Base-by-base conservation (phyloP, 2,888 invertebrate genomes). In the Dolichomitus sp. region DNA sequence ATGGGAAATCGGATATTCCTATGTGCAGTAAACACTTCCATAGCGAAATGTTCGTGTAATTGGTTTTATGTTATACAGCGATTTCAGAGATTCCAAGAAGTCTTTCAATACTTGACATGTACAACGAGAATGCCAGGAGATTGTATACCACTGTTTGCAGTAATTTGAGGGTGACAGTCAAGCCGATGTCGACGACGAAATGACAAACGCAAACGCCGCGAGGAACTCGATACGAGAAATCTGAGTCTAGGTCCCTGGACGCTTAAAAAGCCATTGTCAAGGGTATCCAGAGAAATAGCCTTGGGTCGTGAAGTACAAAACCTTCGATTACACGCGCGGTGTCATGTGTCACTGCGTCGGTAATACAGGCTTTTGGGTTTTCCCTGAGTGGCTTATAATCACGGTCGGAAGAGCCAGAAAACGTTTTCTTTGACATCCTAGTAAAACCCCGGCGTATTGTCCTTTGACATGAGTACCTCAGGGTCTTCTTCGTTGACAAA, bases 141-240 rank as follows among this genome's bases (percentile, higher is more conserved):
- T 80, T 76, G 50, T 83, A 77, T 77, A 63, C 73, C 73, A 68
- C 66, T 72, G 69, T 80, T 82, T 69, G 80, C 40, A 48, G 73
- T 83, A 83, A 80, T 72, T 76, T 72, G 73, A 80, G 80, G 76
- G 73, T 50, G 80, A 80, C 76, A 73, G 76, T 73, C 61, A 66
- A 73, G 54, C 59, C 45, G 19, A 27, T 11, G 27, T n/a, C 57
- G 63, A 75, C 70, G 33, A 75, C 66, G 76, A 77, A 80, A 83
- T 80, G 83, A 74, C 83, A 83, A 83, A 80, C 54, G 80, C 69
- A 42, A 42, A 72, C 57, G 52, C 54, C 23, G 48, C 61, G 74
- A 68, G 75, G 76, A 79, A 80, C 54, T 76, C 73, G 73, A 83
- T 73, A 61, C 80, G 50, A 83, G 83, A 77, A 83, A 80, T 80